Evolutionary conservation across 1,140 invertebrate species (phyloP), one percentile per base, ranked within the genome.

Genomic region (Eueides isabella): DNA sequence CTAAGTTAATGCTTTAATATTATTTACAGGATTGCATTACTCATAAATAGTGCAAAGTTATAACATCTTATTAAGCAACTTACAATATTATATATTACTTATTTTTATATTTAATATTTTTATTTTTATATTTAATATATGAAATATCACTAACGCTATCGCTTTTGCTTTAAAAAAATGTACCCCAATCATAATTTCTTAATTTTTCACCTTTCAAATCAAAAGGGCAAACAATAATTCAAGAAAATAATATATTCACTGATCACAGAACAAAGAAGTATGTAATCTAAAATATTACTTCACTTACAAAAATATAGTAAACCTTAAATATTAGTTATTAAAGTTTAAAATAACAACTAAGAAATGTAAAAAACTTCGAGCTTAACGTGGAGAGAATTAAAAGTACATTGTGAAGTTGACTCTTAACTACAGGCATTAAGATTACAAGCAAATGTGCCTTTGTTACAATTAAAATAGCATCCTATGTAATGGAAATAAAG

Each of bases 151-250:
- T n/a, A n/a, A n/a, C n/a, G n/a, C n/a, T n/a, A n/a, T n/a, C n/a
- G 12, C 14, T 1, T 5, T 12, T 38, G 61, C 5, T 29, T 26
- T 26, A 16, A 29, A 62, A 62, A 26, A 12, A 62, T 14, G 28
- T 62, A 16, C n/a, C 28, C 5, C 30, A 31, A 30, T 63, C 9
- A 35, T n/a, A n/a, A n/a, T 28, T 68, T 69, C 61, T 69, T 69
- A 69, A 69, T 69, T 26, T 69, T 72, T 61, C 48, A 71, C 29
- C 41, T 77, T 68, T 74, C 62, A 73, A 64, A 63, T 74, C 48
- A 72, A 75, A 82, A 79, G 75, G 67, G 66, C 77, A 80, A 79
- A 67, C 66, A 75, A 83, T 75, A 28, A 23, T 70, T 74, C 35
- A 71, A 65, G 35, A 64, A 44, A 74, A 79, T 71, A 76, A 79